Evolutionary conservation across 2,113 vertebrate genomes (phyloP).

Genomic region (Ctenodactylus gundi): DNA sequence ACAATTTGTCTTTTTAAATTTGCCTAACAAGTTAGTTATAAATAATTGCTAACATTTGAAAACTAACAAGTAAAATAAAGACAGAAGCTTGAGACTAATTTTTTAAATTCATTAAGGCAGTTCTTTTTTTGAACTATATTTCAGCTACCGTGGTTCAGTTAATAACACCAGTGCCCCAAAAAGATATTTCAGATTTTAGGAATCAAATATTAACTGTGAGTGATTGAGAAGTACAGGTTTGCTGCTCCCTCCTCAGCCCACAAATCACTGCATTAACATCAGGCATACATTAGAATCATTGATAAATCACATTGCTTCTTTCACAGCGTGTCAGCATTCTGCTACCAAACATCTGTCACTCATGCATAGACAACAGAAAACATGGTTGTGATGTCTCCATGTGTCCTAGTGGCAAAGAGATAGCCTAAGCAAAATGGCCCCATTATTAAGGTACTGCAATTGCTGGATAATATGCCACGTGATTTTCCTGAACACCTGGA

Average conservation of each 20-base stretch:
- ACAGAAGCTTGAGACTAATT: neutral
- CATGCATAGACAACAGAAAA: neutral
- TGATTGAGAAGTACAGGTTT: neutral
- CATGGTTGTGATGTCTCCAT: neutral
- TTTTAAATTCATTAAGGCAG: conserved; percentile 18
- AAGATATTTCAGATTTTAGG: neutral
- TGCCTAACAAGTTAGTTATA: neutral
- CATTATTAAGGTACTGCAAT: neutral
- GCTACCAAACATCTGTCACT: neutral
- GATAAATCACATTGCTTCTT: neutral
- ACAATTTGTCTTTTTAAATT: neutral
- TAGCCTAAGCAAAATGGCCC: neutral
- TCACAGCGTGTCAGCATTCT: neutral
- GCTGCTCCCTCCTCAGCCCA: neutral
- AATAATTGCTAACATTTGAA: neutral
- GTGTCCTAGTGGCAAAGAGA: neutral
- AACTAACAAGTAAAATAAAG: neutral
- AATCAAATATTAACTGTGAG: neutral
- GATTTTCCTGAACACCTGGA: neutral
- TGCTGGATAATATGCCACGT: neutral
- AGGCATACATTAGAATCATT: neutral
- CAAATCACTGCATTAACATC: neutral
- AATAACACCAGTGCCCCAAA: neutral
- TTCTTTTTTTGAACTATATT: neutral
- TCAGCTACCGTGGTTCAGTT: neutral